phyloP scores from a whole-genome alignment of 2,888 invertebrate genomes.

The Cremastinae sp. region DNA sequence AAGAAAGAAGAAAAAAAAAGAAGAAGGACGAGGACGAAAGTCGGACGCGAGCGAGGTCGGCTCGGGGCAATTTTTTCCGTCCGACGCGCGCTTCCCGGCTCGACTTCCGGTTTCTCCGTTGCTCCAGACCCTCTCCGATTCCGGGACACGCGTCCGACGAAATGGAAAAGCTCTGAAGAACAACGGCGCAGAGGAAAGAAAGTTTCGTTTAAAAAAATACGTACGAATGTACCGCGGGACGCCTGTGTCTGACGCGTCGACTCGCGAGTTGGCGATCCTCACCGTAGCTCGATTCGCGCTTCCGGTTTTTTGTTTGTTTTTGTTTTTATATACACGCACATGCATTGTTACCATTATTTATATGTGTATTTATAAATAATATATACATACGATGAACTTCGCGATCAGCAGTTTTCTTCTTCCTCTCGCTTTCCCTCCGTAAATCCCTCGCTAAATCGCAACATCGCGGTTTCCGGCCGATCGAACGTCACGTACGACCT shows the following conservation, averaged over 20 bases:
- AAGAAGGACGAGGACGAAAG: neutral
- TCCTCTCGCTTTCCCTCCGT: conserved; percentile 11
- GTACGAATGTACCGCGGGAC: conserved; percentile 24
- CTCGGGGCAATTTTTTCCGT: too few species aligned
- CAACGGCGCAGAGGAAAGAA: neutral
- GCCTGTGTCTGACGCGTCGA: conserved; percentile 18
- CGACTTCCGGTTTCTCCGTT: too few species aligned
- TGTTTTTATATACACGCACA: conserved; percentile 28
- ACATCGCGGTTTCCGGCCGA: neutral
- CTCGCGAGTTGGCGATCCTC: conserved; percentile 53
- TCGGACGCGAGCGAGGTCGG: neutral
- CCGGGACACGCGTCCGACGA: too few species aligned
- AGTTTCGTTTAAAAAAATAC: neutral
- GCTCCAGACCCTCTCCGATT: too few species aligned
- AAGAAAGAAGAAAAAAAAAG: conserved; percentile 26
- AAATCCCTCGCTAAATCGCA: too few species aligned
- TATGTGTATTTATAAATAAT: neutral
- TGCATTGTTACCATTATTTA: conserved; percentile 17
- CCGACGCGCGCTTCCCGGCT: too few species aligned
- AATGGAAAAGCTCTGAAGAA: neutral
- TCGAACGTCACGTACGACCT: too few species aligned
- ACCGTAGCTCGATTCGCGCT: conserved; percentile 50
- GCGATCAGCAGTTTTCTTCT: neutral
- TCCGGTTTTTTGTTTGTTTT: too few species aligned
- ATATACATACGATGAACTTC: conserved; percentile 25